A percentile compares a stretch with the other conserved stretches of the same genome.
phyloP scores from a whole-genome alignment of 1,140 invertebrate genomes.

The Drosophila quadrilineata region DNA sequence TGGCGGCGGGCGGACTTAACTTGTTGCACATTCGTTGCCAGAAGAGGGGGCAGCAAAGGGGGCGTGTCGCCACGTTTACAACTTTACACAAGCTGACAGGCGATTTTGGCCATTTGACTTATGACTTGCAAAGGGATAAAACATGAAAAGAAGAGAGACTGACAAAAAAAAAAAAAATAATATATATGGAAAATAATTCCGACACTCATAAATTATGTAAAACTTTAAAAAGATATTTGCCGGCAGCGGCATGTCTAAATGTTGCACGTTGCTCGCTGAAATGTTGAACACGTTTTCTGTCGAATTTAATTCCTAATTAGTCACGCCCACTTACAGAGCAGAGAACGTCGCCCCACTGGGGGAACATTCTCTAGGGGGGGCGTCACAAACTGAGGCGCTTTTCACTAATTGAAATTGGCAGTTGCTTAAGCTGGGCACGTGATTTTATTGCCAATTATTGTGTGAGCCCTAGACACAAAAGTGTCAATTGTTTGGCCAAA shows the following conservation, averaged over 20 bases:
- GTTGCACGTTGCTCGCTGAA: no score
- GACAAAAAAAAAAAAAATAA: background rate
- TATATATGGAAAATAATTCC: background rate
- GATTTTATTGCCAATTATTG: slow-evolving; percentile 72
- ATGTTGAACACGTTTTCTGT: slow-evolving; percentile 68
- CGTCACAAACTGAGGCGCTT: slow-evolving; percentile 25
- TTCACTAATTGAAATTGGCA: slow-evolving; percentile 71
- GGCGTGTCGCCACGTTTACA: background rate
- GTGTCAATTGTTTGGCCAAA: slow-evolving; percentile 44
- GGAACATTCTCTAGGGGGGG: no score
- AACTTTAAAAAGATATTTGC: slow-evolving; percentile 16
- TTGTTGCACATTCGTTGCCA: slow-evolving; percentile 51
- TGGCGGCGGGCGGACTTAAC: slow-evolving; percentile 39
- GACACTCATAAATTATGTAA: slow-evolving; percentile 49
- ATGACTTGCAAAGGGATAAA: no score
- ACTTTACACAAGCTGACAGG: slow-evolving; percentile 10
- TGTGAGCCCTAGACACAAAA: slow-evolving; percentile 20
- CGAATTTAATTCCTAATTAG: slow-evolving; percentile 77
- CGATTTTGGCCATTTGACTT: slow-evolving; percentile 20
- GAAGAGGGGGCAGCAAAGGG: background rate
- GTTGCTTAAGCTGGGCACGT: slow-evolving; percentile 60
- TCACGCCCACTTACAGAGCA: slow-evolving; percentile 58
- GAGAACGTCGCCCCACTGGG: background rate
- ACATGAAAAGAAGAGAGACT: no score
- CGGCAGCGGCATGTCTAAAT: no score